phyloP scores from a whole-genome alignment of 2,888 invertebrate genomes.

The Luperina testacea region DNA sequence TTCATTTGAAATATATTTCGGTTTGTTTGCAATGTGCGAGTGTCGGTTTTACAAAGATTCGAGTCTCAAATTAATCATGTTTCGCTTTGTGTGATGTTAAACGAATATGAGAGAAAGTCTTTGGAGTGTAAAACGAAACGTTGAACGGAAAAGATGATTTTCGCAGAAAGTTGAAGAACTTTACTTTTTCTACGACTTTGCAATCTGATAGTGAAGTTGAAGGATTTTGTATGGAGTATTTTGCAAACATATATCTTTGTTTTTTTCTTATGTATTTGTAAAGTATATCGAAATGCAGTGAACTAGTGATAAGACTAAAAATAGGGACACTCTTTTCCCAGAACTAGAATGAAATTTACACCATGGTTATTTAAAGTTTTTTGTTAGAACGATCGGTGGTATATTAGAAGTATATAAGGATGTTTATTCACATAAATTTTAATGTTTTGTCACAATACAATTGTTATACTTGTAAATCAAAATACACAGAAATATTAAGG shows the following conservation, averaged over 20 bases:
- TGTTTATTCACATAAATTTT: too few relatives aligned
- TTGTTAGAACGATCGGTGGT: not conserved
- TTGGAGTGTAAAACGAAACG: slow-evolving; percentile 45
- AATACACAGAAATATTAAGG: not conserved
- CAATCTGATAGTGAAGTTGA: slow-evolving; percentile 47
- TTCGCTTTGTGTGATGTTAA: slow-evolving; percentile 55
- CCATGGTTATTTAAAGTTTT: not conserved
- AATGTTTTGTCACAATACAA: too few relatives aligned
- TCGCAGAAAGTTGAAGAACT: slow-evolving; percentile 38
- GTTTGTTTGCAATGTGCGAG: slow-evolving; percentile 60
- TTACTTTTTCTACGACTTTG: slow-evolving; percentile 46
- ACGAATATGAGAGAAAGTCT: slow-evolving; percentile 51
- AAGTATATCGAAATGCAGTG: not conserved
- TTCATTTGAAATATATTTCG: slow-evolving; percentile 61
- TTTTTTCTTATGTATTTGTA: slow-evolving; percentile 12
- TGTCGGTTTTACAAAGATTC: slow-evolving; percentile 55
- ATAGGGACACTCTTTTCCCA: not conserved
- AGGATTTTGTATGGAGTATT: slow-evolving; percentile 34
- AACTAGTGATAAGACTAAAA: not conserved
- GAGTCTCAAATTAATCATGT: slow-evolving; percentile 60
- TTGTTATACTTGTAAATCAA: not conserved
- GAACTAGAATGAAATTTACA: not conserved
- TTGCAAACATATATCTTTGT: slow-evolving; percentile 36
- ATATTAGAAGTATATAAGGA: not conserved
- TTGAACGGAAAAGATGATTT: slow-evolving; percentile 55